Percentiles rank a stretch among this genome's conserved stretches.
Conservation (phyloP, 1,140 invertebrate species). For the Drosophila sturtevanti region DNA sequence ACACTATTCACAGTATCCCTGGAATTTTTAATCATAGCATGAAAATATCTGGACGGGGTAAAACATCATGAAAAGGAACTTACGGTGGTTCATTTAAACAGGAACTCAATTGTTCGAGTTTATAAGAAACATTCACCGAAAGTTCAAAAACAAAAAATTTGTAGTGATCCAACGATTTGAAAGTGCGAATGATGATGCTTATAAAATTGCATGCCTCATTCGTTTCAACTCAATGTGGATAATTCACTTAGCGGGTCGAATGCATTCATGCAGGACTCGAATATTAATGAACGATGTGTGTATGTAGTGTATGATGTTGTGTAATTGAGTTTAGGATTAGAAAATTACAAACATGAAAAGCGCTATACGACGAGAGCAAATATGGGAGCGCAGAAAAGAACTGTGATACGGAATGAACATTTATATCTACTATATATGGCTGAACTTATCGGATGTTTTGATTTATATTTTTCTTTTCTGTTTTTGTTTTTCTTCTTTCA, state of each 20-base stretch:
- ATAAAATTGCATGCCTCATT: neutral
- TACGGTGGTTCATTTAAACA: neutral
- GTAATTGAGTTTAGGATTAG: slow-evolving; percentile 41
- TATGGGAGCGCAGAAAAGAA: slow-evolving; percentile 31
- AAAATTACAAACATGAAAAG: slow-evolving; percentile 61
- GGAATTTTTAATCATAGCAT: neutral
- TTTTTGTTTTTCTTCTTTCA: slow-evolving; percentile 5
- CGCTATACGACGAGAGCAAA: slow-evolving; percentile 47
- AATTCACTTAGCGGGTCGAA: neutral
- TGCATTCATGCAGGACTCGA: neutral
- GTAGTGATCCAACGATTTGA: neutral
- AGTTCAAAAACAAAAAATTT: too few relatives aligned
- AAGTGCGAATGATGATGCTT: neutral
- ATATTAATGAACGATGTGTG: neutral
- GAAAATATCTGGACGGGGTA: neutral
- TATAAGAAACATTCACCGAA: neutral
- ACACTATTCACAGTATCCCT: neutral
- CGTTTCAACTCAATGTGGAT: neutral
- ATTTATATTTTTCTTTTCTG: neutral
- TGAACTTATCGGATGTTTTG: slow-evolving; percentile 5
- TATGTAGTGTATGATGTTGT: neutral
- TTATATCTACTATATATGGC: slow-evolving; percentile 15
- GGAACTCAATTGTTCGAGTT: neutral
- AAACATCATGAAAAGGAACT: neutral
- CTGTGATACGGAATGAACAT: slow-evolving; percentile 14